Base-by-base conservation (phyloP, 2,888 invertebrate species). In the Ischnus inquisitorius region DNA sequence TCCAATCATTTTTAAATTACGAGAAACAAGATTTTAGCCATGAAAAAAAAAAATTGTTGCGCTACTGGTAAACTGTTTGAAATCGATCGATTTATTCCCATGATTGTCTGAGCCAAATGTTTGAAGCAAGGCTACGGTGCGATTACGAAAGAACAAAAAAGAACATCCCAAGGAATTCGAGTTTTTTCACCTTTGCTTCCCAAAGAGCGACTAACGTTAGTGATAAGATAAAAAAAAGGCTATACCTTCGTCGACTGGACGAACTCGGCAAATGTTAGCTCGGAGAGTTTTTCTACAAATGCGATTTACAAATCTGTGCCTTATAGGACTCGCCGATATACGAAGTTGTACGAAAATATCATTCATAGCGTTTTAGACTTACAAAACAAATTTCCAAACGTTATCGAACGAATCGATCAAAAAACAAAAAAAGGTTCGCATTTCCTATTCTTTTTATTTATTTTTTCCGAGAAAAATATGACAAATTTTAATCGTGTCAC, bases 241-340 rank as follows among this genome's bases (percentile, higher is more conserved):
- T 43, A 3, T 28, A 69, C 48, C 14, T 72, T 34, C 51, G 12
- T 39, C 43, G 72, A 72, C 22, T 43, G 25, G n/a, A 28, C 25
- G 28, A 51, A 12, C 25, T 22, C 16, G 39, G 3, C 28, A 46
- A 46, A 10, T 62, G 34, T 34, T 60, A 16, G 46, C 60, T 51
- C 12, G 41, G 54, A 46, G 65, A 19, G 6, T 69, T 64, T 81
- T 69, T 34, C 25, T 69, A 80, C 46, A 41, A 62, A 76, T 62
- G 28, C 64, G 22, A 71, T 81, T 64, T 71, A 39, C 19, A 69
- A 76, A 75, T 51, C 14, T 76, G 81, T 76, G 76, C 81, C 81
- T 76, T 76, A 81, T 54, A 71, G 22, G 43, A 57, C 71, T 75
- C 75, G 62, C 62, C 22, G 51, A 67, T n/a, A 39, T 68, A 69